Evolutionary conservation across 2,888 invertebrate genomes (phyloP), one percentile per base, ranked within the genome.

Genomic region (Drosophila kanekoi): DNA sequence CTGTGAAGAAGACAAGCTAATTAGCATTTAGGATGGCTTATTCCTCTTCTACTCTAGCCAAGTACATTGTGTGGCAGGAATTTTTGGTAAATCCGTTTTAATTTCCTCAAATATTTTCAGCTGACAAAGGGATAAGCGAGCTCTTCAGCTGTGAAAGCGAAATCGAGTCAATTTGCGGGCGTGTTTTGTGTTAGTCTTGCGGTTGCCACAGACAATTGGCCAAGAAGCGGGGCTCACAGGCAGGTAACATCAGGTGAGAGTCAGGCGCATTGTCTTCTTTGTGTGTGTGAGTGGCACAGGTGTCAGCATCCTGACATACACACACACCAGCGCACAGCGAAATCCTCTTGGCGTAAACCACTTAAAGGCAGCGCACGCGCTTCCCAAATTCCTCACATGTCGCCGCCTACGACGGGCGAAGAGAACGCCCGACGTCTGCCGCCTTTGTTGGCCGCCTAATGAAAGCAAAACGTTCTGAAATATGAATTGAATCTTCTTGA

Each of bases 401-500:
- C 57, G 66, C 73, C 77, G 74, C 77, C 75, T 77, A 53, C 44
- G 57, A 51, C 41, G 43, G 60, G 45, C 40, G 38, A 38, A 53
- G 45, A 40, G 41, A 32, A 52, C 54, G 47, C 63, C 38, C 28
- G 28, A 47, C 38, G 51, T 32, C 66, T 52, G 58, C 51, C 33
- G 35, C 62, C 23, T 75, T 83, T 80, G 84, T 84, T 79, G 65
- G 81, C 52, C 68, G 61, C 20, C 72, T 85, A 85, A 82, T 82
- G 81, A 83, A 86, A 81, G 86, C 77, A 78, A 82, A 82, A 79
- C 79, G 77, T 75, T 79, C 48, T 79, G 81, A 84, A 84, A 84
- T 84, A 87, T 85, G 85, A 85, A 85, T 85, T 85, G 85, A 85
- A 87, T 85, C 75, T 81, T 60, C 78, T 79, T 66, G 86, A 83